Conservation (phyloP, 1,140 invertebrate species). For the Drosophila oshimai region DNA sequence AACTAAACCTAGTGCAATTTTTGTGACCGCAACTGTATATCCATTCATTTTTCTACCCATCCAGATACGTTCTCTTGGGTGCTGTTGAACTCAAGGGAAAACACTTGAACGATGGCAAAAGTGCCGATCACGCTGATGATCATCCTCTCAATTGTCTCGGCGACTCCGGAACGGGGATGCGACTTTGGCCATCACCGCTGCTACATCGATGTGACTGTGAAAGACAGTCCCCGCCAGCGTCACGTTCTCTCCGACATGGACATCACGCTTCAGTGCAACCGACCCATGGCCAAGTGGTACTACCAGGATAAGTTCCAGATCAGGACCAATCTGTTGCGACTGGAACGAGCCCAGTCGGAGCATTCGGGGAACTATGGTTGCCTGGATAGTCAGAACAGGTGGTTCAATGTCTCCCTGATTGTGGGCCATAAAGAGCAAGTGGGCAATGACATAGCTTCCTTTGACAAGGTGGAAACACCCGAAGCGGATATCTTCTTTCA, state of each 20-base stretch:
- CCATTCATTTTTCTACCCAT: conserved; percentile 13
- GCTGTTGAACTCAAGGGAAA: conserved; percentile 38
- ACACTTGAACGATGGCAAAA: conserved; percentile 65
- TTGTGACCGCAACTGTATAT: conserved; percentile 8
- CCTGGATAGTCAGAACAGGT: conserved; percentile 20
- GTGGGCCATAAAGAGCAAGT: conserved; percentile 22
- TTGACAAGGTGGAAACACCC: conserved; percentile 18
- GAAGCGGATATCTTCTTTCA: conserved; percentile 22
- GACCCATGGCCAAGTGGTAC: conserved; percentile 46
- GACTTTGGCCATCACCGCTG: conserved; percentile 50
- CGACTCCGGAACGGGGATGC: conserved; percentile 28
- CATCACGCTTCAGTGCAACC: conserved; percentile 43
- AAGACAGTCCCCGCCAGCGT: background rate
- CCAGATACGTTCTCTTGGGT: conserved; percentile 25
- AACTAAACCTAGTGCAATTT: background rate
- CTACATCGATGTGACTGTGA: conserved; percentile 50
- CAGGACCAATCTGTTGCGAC: background rate
- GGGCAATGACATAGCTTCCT: conserved; percentile 46
- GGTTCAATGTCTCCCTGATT: conserved; percentile 53
- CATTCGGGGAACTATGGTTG: conserved; percentile 62
- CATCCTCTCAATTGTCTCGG: conserved; percentile 24
- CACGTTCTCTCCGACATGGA: conserved; percentile 59
- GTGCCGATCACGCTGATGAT: conserved; percentile 60
- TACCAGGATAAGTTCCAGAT: conserved; percentile 31
- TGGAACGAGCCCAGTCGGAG: conserved; percentile 26